These are phyloP conservation scores for Phenganax marumi DNA, from an alignment of 92 coral and sea anemone genomes.

Conservation along the genomic window DNA sequence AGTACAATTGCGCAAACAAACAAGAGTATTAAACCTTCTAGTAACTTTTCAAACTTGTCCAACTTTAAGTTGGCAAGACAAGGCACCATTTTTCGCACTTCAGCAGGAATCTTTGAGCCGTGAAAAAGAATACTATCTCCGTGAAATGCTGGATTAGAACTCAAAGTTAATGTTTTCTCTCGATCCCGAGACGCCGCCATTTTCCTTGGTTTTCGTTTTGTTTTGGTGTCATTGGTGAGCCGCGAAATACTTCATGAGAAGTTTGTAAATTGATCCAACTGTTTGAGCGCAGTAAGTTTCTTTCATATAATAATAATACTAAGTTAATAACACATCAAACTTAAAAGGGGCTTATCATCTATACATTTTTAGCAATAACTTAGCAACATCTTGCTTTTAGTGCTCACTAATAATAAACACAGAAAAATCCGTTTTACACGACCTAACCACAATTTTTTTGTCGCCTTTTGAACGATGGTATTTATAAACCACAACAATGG, in stretches of 20 bases:
- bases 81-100: conserved; percentile 77
- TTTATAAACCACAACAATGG: background rate
- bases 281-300: no score
- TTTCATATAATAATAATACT: no score
- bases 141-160: conserved; percentile 42
- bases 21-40: conserved; percentile 71
- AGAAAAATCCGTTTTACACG: no score
- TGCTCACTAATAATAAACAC: no score
- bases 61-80: conserved; percentile 70
- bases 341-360: no score
- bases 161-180: conserved; percentile 94
- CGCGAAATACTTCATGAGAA: background rate
- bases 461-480: conserved; percentile 14
- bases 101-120: conserved; percentile 87
- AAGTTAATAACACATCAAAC: no score
- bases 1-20: background rate
- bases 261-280: background rate
- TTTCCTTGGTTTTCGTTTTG: background rate
- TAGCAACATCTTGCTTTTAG: no score
- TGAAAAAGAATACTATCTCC: conserved; percentile 76
- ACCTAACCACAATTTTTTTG: no score
- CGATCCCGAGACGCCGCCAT: conserved; percentile 10
- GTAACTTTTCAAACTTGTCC: conserved; percentile 72
- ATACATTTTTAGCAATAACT: no score
- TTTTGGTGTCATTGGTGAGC: background rate